Percentiles rank a stretch among this genome's conserved stretches.
These are phyloP conservation scores for Noctuana brunneofusca DNA, from an alignment of 2,888 invertebrate species.

Conservation along the genomic window DNA sequence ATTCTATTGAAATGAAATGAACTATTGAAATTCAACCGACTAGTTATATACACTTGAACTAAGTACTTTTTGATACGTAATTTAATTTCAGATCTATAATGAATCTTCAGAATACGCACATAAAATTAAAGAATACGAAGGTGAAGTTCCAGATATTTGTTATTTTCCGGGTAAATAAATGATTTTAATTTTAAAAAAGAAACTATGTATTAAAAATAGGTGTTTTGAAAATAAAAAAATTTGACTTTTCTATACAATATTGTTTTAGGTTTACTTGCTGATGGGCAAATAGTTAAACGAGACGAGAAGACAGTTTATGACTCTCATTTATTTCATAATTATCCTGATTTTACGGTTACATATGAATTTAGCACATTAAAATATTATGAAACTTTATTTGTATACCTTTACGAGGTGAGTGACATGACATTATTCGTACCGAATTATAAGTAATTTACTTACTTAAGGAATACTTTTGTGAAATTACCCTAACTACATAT, in stretches of 20 bases:
- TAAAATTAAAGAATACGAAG: constrained; percentile 9
- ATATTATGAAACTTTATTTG: constrained; percentile 19
- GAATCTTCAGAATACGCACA: constrained; percentile 5
- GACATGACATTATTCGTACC: background rate
- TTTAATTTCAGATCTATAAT: constrained; percentile 14
- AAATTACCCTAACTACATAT: too few relatives aligned
- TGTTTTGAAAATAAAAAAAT: too few relatives aligned
- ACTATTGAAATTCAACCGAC: too few relatives aligned
- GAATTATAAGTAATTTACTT: too few relatives aligned
- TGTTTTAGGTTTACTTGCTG: constrained; percentile 14
- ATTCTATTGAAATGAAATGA: too few relatives aligned
- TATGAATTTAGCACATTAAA: constrained; percentile 13
- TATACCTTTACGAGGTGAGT: constrained; percentile 18
- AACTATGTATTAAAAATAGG: too few relatives aligned
- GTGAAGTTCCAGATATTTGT: constrained; percentile 6
- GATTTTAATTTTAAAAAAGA: too few relatives aligned
- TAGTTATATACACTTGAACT: too few relatives aligned
- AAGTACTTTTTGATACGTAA: too few relatives aligned
- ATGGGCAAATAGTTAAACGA: constrained; percentile 4
- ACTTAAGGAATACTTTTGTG: too few relatives aligned
- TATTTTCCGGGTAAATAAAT: constrained; percentile 19
- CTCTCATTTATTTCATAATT: constrained; percentile 2
- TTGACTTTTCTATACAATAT: too few relatives aligned
- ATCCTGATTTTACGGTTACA: constrained; percentile 14
- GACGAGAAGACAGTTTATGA: constrained; percentile 17